Conservation (phyloP, 2,113 vertebrate species). For the Pedionomus torquatus region DNA sequence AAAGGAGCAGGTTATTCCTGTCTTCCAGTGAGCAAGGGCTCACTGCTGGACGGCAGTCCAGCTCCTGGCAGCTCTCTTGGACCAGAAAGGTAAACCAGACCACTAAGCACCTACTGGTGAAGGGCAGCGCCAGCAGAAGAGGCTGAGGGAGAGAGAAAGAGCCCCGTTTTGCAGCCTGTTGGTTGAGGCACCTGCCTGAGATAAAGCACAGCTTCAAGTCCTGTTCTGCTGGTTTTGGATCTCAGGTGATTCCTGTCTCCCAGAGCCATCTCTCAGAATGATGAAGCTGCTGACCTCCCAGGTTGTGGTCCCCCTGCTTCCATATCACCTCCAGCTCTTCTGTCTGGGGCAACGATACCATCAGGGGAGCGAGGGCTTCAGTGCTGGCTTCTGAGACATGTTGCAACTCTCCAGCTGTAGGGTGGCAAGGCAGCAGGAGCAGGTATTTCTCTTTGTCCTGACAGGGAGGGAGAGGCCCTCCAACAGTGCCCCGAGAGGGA, state of each 20-base stretch:
- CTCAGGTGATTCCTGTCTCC: not conserved
- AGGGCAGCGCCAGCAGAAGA: not conserved
- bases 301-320: not conserved
- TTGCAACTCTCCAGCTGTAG: not conserved
- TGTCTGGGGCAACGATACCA: not conserved
- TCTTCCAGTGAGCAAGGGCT: not conserved
- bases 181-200: not conserved
- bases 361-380: not conserved
- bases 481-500: not conserved
- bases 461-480: not conserved
- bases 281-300: slow-evolving; percentile 1
- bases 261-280: not conserved
- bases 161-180: not conserved
- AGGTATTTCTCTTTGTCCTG: not conserved
- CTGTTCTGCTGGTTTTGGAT: not conserved
- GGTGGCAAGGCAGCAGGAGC: not conserved
- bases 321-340: not conserved
- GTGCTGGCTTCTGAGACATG: not conserved
- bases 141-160: not conserved
- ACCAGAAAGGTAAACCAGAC: not conserved
- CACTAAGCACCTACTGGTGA: not conserved
- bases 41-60: not conserved
- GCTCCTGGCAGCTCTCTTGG: not conserved
- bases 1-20: not conserved
- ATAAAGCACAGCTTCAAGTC: not conserved